These are phyloP conservation scores for Portunus trituberculatus DNA, from an alignment of 1,140 invertebrate genomes.

Conservation along the genomic window DNA sequence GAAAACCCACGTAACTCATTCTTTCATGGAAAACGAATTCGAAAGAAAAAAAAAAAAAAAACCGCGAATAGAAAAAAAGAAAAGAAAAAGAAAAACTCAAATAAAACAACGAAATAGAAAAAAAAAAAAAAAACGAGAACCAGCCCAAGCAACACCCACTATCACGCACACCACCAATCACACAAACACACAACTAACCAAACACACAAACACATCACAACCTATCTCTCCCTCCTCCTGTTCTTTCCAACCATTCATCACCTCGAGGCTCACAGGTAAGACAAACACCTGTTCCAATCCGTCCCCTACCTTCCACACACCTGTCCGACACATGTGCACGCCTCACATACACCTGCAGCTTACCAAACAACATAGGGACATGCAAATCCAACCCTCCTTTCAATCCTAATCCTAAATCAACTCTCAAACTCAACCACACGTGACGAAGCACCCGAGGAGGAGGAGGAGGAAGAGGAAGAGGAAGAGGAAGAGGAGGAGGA, in stretches of 20 bases:
- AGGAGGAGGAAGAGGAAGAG: not conserved
- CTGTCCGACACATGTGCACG: not conserved
- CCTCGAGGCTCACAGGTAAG: not conserved
- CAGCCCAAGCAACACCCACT: too few species aligned
- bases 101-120: not conserved
- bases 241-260: conserved; percentile 7
- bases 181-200: not conserved
- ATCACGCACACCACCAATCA: not conserved
- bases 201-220: not conserved
- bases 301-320: not conserved
- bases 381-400: not conserved
- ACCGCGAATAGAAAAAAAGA: not conserved
- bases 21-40: too few species aligned
- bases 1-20: too few species aligned
- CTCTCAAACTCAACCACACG: not conserved
- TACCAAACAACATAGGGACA: not conserved
- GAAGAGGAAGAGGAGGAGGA: not conserved
- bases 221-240: not conserved
- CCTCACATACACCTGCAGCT: not conserved
- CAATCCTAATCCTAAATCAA: not conserved
- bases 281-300: not conserved
- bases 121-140: not conserved
- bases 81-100: not conserved
- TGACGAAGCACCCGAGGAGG: not conserved
- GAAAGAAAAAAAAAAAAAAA: too few species aligned